Base-by-base conservation (phyloP, 2,888 invertebrate genomes). In the Neoaliturus tenellus region DNA sequence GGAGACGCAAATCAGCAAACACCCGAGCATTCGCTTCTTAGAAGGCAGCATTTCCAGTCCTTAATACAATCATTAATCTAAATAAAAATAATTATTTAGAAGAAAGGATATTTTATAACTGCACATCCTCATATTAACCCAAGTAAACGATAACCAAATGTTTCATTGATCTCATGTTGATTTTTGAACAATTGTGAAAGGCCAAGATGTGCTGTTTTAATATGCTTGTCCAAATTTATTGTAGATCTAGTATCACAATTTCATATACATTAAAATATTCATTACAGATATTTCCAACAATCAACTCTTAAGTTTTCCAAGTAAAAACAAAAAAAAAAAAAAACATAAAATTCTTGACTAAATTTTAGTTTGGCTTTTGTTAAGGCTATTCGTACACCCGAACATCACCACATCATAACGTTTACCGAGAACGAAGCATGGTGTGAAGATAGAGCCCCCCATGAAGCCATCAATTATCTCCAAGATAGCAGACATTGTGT, bases 21-120 rank as follows among this genome's bases (percentile, higher is more conserved):
- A 95, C 1, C 94, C 95, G 55, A 96, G 90, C 25, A 96, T 95
- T 41, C 97, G 92, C 80, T 94, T 93, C 85, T 93, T 93, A 12
- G 95, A 95, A 0, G 95, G 95, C 31, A 96, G 94, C 90, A 96
- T 92, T 89, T 97, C 97, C 86, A 96, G 92, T 35, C 94, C 94
- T 95, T 90, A 8, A 17, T n/a, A n/a, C n/a, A n/a, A n/a, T n/a
- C n/a, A n/a, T n/a, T n/a, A n/a, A n/a, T n/a, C n/a, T n/a, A n/a
- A n/a, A n/a, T n/a, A n/a, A n/a, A n/a, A n/a, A n/a, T n/a, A n/a
- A n/a, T n/a, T n/a, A n/a, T n/a, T n/a, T n/a, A n/a, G n/a, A n/a
- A n/a, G n/a, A n/a, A n/a, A n/a, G n/a, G n/a, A n/a, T n/a, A n/a
- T n/a, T n/a, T n/a, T n/a, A n/a, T n/a, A n/a, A n/a, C n/a, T n/a